Evolutionary conservation across 1,140 invertebrate genomes (phyloP).

Genomic region (Condylostylus longicornis): DNA sequence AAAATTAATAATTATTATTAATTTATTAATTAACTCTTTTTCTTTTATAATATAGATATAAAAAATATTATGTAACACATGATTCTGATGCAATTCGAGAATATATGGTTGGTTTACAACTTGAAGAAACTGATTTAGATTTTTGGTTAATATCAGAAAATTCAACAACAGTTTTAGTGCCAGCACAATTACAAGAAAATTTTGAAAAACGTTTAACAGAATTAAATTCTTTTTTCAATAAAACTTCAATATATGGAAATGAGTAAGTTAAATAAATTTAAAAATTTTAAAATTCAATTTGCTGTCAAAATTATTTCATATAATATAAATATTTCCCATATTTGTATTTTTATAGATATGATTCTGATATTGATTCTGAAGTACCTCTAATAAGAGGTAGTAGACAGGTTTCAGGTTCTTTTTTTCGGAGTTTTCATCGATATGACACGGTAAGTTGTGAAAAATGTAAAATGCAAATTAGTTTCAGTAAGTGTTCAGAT

Average conservation of each 20-base stretch:
- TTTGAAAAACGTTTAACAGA: slow-evolving; percentile 16
- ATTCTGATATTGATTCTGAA: background rate
- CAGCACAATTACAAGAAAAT: slow-evolving; percentile 11
- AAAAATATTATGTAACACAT: slow-evolving; percentile 22
- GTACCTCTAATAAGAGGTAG: slow-evolving; percentile 9
- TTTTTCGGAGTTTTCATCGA: slow-evolving; percentile 24
- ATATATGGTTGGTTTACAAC: slow-evolving; percentile 24
- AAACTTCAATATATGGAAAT: slow-evolving; percentile 22
- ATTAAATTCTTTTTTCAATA: slow-evolving; percentile 16
- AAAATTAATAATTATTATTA: no score
- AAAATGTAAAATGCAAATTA: background rate
- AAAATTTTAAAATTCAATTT: background rate
- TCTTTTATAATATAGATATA: no score
- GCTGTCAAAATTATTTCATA: background rate
- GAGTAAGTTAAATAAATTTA: background rate
- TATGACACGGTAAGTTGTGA: slow-evolving; percentile 14
- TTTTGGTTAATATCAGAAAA: slow-evolving; percentile 23
- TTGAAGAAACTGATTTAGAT: slow-evolving; percentile 15
- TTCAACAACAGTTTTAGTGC: slow-evolving; percentile 19
- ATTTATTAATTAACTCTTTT: no score
- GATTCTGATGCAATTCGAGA: slow-evolving; percentile 14
- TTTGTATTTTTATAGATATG: background rate
- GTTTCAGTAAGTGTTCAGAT: background rate
- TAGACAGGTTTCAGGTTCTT: slow-evolving; percentile 24
- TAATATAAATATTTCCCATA: background rate